Conservation (phyloP, 2,113 vertebrate species). For the Tiliqua scincoides region DNA sequence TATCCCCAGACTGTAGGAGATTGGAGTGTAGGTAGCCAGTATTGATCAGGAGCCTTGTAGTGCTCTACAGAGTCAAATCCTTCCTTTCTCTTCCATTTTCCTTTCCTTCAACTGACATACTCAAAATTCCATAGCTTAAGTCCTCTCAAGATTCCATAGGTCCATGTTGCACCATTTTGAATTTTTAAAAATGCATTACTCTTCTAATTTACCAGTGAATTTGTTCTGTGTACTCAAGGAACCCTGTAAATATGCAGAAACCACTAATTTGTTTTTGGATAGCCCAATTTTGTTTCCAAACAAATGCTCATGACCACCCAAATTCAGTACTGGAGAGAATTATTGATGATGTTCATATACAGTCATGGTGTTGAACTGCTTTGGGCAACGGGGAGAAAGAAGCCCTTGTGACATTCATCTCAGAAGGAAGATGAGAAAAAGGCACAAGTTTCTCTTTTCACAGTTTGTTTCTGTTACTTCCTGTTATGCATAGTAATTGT, state of each 20-base stretch:
- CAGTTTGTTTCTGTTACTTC: neutral
- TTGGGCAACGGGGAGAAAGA: neutral
- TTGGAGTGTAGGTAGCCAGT: no score
- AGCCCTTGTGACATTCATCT: neutral
- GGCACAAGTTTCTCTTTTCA: neutral
- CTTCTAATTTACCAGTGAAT: neutral
- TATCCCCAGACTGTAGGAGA: no score
- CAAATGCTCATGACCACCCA: neutral
- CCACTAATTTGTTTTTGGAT: neutral
- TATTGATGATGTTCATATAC: neutral
- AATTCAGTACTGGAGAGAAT: neutral
- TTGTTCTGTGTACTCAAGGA: neutral
- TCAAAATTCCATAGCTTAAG: no score
- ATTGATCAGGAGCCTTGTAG: no score
- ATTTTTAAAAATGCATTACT: neutral
- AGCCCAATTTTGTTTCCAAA: neutral
- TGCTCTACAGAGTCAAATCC: no score
- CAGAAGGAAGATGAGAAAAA: neutral
- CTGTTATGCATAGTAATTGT: conserved; percentile 27
- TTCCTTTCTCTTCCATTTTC: no score
- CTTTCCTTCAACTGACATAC: no score
- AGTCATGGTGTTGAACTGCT: neutral
- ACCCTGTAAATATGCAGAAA: neutral
- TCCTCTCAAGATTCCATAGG: neutral
- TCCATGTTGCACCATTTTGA: neutral